phyloP scores from a whole-genome alignment of 2,113 vertebrate species.

The Dicrurus megarhynchus region DNA sequence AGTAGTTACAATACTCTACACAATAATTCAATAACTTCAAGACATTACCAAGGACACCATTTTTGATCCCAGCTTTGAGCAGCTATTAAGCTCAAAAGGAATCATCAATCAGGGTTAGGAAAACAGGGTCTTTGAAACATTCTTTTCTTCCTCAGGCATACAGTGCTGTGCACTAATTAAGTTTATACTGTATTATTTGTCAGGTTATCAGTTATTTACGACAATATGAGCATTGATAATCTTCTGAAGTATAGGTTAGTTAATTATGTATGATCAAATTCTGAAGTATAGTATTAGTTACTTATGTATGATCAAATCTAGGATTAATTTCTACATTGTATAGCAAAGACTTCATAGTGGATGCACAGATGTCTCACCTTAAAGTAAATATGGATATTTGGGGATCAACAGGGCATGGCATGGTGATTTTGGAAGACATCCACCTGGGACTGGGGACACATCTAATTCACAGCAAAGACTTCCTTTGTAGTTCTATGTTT shows the following conservation, averaged over 20 bases:
- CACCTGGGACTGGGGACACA: background rate
- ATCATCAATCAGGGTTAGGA: background rate
- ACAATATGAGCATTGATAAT: background rate
- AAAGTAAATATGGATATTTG: background rate
- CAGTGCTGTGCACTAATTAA: background rate
- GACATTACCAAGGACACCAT: background rate
- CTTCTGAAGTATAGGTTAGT: background rate
- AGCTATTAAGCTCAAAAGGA: conserved; percentile 2
- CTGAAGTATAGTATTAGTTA: background rate
- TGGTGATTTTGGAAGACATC: background rate
- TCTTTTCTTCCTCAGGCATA: background rate
- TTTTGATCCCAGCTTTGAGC: background rate
- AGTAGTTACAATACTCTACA: background rate
- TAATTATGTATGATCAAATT: background rate
- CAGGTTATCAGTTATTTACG: background rate
- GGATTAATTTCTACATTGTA: background rate
- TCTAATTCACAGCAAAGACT: background rate
- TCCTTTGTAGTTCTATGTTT: background rate
- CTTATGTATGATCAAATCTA: background rate
- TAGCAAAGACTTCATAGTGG: background rate
- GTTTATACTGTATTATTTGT: background rate
- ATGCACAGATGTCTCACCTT: background rate
- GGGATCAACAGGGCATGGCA: background rate
- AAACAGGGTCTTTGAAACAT: background rate
- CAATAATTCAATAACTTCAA: background rate